phyloP scores from a whole-genome alignment of 2,113 vertebrate genomes.

The Edolisoma coerulescens region DNA sequence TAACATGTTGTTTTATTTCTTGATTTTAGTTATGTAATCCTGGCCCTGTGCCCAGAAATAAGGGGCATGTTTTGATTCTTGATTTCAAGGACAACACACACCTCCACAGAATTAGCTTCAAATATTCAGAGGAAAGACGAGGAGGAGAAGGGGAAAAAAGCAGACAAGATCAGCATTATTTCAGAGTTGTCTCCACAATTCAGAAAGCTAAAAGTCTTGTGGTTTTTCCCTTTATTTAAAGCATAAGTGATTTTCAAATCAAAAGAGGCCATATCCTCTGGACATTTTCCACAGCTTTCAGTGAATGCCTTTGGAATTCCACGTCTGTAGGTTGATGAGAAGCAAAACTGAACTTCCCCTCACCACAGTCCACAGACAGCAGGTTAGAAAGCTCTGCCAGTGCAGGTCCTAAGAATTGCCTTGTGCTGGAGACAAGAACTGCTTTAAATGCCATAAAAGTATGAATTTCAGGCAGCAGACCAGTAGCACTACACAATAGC shows the following conservation, averaged over 20 bases:
- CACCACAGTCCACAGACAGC: not conserved
- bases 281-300: not conserved
- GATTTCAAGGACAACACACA: not conserved
- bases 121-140: not conserved
- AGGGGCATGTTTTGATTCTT: not conserved
- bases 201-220: not conserved
- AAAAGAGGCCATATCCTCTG: not conserved
- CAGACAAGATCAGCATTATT: not conserved
- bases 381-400: not conserved
- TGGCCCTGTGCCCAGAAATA: not conserved
- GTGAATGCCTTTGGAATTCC: not conserved
- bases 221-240: not conserved
- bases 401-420: not conserved
- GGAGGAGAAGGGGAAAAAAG: not conserved
- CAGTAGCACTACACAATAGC: not conserved
- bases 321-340: not conserved
- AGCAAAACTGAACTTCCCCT: not conserved
- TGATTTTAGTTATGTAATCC: not conserved
- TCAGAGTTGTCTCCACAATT: not conserved
- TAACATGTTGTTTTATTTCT: not conserved
- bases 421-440: not conserved
- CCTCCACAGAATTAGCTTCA: not conserved
- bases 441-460: not conserved
- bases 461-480: not conserved
- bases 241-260: not conserved